A percentile compares a stretch with the other conserved stretches of the same genome.
Conservation (phyloP, 2,888 invertebrate species). For the Eumerus sabulonum region DNA sequence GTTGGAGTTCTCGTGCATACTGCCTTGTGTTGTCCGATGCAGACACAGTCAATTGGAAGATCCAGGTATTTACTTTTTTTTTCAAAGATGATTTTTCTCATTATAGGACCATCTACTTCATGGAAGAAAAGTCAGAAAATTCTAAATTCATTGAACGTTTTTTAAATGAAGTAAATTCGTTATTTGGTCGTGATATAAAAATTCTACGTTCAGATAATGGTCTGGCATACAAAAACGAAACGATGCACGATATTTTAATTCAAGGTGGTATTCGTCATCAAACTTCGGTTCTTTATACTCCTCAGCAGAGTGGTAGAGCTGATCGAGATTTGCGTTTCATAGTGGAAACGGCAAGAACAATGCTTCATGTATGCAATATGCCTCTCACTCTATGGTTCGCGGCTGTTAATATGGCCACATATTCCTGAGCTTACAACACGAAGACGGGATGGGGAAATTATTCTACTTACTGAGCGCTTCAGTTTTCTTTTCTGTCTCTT, state of each 20-base stretch:
- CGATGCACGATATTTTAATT: no score
- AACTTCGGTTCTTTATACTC: slow-evolving; percentile 71
- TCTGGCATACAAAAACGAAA: no score
- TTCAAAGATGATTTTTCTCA: slow-evolving; percentile 68
- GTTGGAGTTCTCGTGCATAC: slow-evolving; percentile 63
- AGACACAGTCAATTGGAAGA: slow-evolving; percentile 59
- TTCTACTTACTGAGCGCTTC: no score
- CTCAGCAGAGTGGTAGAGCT: slow-evolving; percentile 75
- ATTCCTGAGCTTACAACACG: no score
- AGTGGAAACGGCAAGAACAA: slow-evolving; percentile 72
- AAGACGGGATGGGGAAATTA: no score
- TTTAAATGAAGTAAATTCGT: no score
- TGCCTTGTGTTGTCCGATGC: slow-evolving; percentile 70
- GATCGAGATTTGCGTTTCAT: slow-evolving; percentile 74
- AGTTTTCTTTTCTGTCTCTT: no score
- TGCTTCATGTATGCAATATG: slow-evolving; percentile 68
- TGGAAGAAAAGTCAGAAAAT: slow-evolving; percentile 66
- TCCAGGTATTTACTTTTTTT: slow-evolving; percentile 64
- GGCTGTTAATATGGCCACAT: slow-evolving; percentile 72
- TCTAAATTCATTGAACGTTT: not conserved
- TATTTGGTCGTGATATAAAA: no score
- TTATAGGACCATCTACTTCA: slow-evolving; percentile 64
- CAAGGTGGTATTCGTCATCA: slow-evolving; percentile 48
- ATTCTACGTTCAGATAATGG: no score
- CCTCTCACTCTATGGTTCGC: slow-evolving; percentile 74